phyloP scores from a whole-genome alignment of 2,113 vertebrate species.

The Lepisosteus osseus region DNA sequence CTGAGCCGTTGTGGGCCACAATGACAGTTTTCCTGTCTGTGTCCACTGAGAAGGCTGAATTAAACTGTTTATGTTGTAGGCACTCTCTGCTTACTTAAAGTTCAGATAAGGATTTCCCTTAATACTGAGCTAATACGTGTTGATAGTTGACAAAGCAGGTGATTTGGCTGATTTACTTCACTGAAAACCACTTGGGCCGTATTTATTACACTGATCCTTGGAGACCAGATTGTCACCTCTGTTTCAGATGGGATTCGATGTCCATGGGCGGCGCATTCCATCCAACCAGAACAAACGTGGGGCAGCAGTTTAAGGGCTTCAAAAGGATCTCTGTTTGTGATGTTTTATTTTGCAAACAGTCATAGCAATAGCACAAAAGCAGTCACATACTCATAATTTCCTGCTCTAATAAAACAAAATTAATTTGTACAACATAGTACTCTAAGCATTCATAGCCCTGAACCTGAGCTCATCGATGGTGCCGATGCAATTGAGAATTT shows the following conservation, averaged over 20 bases:
- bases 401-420: too few relatives aligned
- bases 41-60: neutral
- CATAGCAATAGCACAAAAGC: too few relatives aligned
- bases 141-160: neutral
- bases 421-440: too few relatives aligned
- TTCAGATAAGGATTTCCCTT: constrained; percentile 12
- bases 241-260: too few relatives aligned
- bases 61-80: constrained; percentile 15
- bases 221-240: too few relatives aligned
- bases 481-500: too few relatives aligned
- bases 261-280: neutral
- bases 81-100: constrained; percentile 16
- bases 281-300: neutral
- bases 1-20: neutral
- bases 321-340: too few relatives aligned
- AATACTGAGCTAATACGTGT: constrained; percentile 7
- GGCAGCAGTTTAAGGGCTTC: too few relatives aligned
- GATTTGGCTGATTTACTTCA: neutral
- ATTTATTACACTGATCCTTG: neutral
- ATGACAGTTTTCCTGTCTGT: neutral
- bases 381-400: too few relatives aligned
- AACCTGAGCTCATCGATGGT: too few relatives aligned
- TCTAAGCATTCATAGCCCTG: too few relatives aligned
- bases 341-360: too few relatives aligned
- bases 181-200: neutral